phyloP scores from a whole-genome alignment of 1,140 invertebrate genomes.

The Papilio machaon region DNA sequence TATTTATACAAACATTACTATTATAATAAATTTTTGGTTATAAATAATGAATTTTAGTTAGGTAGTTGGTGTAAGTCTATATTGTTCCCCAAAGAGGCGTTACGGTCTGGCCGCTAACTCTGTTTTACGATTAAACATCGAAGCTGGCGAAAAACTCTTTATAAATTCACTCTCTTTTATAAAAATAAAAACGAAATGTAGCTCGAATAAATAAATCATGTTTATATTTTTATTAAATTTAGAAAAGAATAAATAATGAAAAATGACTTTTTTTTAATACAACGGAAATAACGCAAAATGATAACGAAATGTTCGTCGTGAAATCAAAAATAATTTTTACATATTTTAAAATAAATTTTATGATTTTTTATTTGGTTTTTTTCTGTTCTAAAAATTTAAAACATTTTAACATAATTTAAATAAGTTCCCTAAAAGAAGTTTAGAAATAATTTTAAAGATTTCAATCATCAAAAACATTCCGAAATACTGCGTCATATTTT shows the following conservation, averaged over 20 bases:
- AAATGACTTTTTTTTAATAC: too few species aligned
- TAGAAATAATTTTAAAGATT: neutral
- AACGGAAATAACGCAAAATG: too few species aligned
- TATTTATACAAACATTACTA: neutral
- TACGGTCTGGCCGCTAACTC: neutral
- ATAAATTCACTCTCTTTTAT: conserved; percentile 24
- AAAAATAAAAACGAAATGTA: conserved; percentile 9
- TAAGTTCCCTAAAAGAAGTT: too few species aligned
- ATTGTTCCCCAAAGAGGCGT: conserved; percentile 23
- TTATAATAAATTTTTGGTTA: neutral
- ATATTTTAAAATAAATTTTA: too few species aligned
- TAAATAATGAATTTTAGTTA: conserved; percentile 19
- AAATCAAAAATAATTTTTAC: too few species aligned
- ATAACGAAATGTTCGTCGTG: too few species aligned
- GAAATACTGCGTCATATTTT: neutral
- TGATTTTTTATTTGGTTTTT: too few species aligned
- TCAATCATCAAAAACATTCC: neutral
- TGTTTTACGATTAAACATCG: conserved; percentile 30
- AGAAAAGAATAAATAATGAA: neutral
- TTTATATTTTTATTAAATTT: neutral
- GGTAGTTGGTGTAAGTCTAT: neutral
- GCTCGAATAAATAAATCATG: neutral
- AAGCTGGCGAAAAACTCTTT: conserved; percentile 4
- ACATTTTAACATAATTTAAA: too few species aligned
- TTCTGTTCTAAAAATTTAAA: too few species aligned